Percentiles rank a stretch among this genome's conserved stretches.
Evolutionary conservation across 2,888 invertebrate genomes (phyloP).

Genomic region (Geotrupes spiniger): DNA sequence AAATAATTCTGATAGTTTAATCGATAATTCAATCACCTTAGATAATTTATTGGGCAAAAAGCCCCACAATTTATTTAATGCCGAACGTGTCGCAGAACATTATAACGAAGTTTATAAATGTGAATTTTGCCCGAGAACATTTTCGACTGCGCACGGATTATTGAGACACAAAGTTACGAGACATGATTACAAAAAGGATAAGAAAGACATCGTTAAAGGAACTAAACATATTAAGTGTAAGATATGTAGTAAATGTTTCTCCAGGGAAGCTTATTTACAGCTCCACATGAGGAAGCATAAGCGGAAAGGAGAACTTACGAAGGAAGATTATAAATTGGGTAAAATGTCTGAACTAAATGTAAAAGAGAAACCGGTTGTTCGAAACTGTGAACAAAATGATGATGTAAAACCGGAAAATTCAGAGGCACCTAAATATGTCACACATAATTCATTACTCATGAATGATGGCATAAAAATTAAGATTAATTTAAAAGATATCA

Average conservation of each 20-base stretch:
- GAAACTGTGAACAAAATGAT: constrained; percentile 5
- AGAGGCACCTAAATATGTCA: constrained; percentile 2
- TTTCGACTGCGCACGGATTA: constrained; percentile 35
- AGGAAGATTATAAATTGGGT: neutral
- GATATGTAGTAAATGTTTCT: constrained; percentile 46
- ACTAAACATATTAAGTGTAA: constrained; percentile 47
- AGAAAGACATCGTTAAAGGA: constrained; percentile 39
- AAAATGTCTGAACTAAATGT: neutral
- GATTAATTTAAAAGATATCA: constrained; percentile 21
- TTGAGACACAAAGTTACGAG: constrained; percentile 44
- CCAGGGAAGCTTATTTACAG: constrained; percentile 46
- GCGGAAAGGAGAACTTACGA: constrained; percentile 12
- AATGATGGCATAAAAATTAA: constrained; percentile 23
- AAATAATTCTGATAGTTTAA: constrained; percentile 26
- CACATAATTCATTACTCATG: neutral
- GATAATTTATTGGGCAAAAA: constrained; percentile 37
- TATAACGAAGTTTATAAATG: constrained; percentile 31
- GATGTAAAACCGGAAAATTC: constrained; percentile 12
- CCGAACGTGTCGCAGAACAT: constrained; percentile 9
- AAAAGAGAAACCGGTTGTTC: constrained; percentile 3
- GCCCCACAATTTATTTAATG: neutral
- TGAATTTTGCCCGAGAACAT: constrained; percentile 38
- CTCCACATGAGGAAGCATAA: constrained; percentile 44
- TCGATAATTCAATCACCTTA: constrained; percentile 40
- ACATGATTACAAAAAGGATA: constrained; percentile 34